Base-by-base conservation (phyloP, 53 echinoderm and acorn worm species). In the Paracentrotus lividus region DNA sequence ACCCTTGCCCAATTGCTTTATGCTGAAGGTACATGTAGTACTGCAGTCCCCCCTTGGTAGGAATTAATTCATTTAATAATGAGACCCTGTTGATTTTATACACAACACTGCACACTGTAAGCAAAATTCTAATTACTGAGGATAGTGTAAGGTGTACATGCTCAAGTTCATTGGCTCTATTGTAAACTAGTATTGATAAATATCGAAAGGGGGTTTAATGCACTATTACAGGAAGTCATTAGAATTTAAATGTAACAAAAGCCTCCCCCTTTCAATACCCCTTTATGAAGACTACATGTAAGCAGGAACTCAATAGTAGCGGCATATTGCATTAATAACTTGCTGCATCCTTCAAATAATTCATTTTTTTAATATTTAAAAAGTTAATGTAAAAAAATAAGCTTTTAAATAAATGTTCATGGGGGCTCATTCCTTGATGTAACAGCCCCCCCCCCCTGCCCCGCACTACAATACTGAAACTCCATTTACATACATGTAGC, bases 1-100 rank as follows among this genome's bases (percentile, higher is more conserved):
- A 72, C 36, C 72, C 72, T 72, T 20, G 72, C 72, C 72, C 72
- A 72, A 38, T 72, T 72, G 72, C 32, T 72, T 40, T 72, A 72
- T 12, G 32, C 18, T 72, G 72, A 36, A 72, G 40, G 40, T 18
- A 20, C 16, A n/a, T n/a, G n/a, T n/a, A n/a, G n/a, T n/a, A n/a
- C n/a, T n/a, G n/a, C n/a, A n/a, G n/a, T n/a, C n/a, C 18, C 72
- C 72, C 42, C 5, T 40, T 72, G 72, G 72, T 72, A 72, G 6
- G 72, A 72, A 72, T 72, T 72, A 72, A 72, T 72, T 72, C 72
- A 72, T 72, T 72, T 72, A 38, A 72, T 72, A 72, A 72, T 72
- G 72, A 32, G 40, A 36, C 72, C 72, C 72, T 38, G 18, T 72
- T 72, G 36, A 40, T 40, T 1, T 57, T 15, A 21, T 57, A 57